Evolutionary conservation across 1,140 invertebrate genomes (phyloP), one percentile per base, ranked within the genome.

Genomic region (Pemphigus obesinymphae): DNA sequence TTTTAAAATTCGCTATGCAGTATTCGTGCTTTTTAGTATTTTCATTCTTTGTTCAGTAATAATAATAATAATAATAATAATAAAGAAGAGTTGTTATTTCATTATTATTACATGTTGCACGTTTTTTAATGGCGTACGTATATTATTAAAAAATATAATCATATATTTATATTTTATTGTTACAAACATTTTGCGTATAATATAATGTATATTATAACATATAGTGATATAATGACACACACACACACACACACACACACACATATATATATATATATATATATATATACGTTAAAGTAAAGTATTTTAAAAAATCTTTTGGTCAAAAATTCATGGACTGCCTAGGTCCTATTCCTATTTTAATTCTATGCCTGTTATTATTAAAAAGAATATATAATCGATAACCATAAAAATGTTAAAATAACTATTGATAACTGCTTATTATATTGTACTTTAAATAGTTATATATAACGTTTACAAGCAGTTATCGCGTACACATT

Each of bases 1-100:
- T 70, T 70, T 70, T 17, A 70, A 70, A 70, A 70, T 70, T 70
- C 66, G 43, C 23, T 26, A 43, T 70, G 37, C 34, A n/a, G n/a
- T n/a, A 70, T 70, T 70, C 68, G 68, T 70, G 68, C 37, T 45
- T 70, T 45, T 45, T 45, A 26, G 17, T 45, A 45, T 70, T 70
- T 70, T 43, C n/a, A 2, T 68, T 68, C n/a, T 45, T 70, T 70
- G 23, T 15, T 6, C 29, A 26, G 17, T n/a, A 40, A n/a, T 23
- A 70, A 70, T 37, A 66, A 23, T 23, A 55, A 10, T 40, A 4
- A 10, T 5, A n/a, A n/a, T n/a, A n/a, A n/a, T n/a, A n/a, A n/a
- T n/a, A 63, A 37, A 37, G 37, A 66, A 20, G 2, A 37, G 20
- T 66, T n/a, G 4, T 40, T 66, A 66, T 37, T 66, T 23, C 34